Percentiles rank a stretch among this genome's conserved stretches.
Conservation (phyloP, 2,888 invertebrate species). For the Ophion ventricosus region DNA sequence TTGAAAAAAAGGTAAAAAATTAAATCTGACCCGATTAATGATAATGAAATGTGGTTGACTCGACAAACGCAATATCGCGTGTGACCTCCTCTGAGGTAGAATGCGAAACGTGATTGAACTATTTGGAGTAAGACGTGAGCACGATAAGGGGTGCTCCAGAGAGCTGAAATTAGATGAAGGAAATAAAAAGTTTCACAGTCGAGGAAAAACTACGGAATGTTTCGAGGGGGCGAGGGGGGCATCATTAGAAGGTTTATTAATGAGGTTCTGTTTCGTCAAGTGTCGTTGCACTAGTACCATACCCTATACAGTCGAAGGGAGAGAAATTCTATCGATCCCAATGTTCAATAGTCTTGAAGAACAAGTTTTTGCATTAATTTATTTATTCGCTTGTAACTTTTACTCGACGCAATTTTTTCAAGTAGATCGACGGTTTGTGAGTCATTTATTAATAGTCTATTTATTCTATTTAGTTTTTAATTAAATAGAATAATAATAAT, state of each 20-base stretch:
- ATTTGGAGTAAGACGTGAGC: constrained; percentile 20
- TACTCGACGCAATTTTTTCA: too few species aligned
- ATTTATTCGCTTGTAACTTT: too few species aligned
- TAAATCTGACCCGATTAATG: constrained; percentile 21
- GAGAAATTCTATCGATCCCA: constrained; percentile 18
- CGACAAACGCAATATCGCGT: constrained; percentile 64
- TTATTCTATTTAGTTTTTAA: too few species aligned
- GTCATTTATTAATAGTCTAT: too few species aligned
- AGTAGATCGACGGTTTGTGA: too few species aligned
- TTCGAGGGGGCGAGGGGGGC: constrained; percentile 14
- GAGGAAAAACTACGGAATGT: constrained; percentile 28
- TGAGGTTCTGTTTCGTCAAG: constrained; percentile 8
- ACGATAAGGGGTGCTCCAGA: constrained; percentile 51
- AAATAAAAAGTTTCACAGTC: constrained; percentile 17
- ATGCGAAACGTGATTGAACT: constrained; percentile 47
- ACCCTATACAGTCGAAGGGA: constrained; percentile 3
- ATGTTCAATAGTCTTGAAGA: neutral
- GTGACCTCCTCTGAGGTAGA: constrained; percentile 55
- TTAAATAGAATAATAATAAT: too few species aligned
- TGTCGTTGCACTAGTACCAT: constrained; percentile 2
- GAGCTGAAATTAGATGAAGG: neutral
- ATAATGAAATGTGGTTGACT: constrained; percentile 19
- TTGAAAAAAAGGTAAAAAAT: neutral
- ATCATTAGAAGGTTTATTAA: constrained; percentile 36
- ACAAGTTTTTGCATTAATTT: constrained; percentile 1